A percentile compares a stretch with the other conserved stretches of the same genome.
Evolutionary conservation across 2,888 invertebrate genomes (phyloP).

Genomic region (Nemotelus pantherinus): DNA sequence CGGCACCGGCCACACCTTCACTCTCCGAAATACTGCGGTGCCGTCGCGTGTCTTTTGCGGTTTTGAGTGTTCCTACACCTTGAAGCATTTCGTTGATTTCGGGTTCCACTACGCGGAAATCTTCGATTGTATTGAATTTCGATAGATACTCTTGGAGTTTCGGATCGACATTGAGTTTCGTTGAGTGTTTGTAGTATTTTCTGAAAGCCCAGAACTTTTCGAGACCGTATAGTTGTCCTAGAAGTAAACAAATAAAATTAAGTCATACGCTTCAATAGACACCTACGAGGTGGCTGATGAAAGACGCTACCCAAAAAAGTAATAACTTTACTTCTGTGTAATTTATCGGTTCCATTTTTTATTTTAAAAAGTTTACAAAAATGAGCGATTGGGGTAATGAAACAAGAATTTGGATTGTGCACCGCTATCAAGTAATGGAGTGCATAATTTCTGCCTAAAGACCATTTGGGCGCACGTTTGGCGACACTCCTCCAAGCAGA

Average conservation of each 20-base stretch:
- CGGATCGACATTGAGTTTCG: constrained; percentile 77
- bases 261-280: not conserved
- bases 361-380: not conserved
- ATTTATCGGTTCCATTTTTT: not conserved
- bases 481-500: too few relatives aligned
- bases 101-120: constrained; percentile 80
- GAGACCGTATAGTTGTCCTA: constrained; percentile 95
- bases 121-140: constrained; percentile 88
- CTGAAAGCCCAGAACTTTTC: constrained; percentile 99
- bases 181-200: constrained; percentile 91
- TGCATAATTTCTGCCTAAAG: too few relatives aligned
- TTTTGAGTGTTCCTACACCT: constrained; percentile 66
- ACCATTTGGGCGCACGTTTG: too few relatives aligned
- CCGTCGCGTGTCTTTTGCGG: constrained; percentile 67
- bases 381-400: not conserved
- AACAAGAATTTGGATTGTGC: too few relatives aligned
- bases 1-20: constrained; percentile 63
- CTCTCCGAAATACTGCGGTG: constrained; percentile 77
- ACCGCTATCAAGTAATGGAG: too few relatives aligned
- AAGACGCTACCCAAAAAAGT: not conserved
- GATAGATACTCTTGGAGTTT: constrained; percentile 77
- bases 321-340: not conserved
- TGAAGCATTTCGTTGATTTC: constrained; percentile 71
- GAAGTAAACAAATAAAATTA: constrained; percentile 41
- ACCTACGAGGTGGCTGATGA: not conserved